phyloP scores from a whole-genome alignment of 1,140 invertebrate species.

The Melanaphis sacchari region DNA sequence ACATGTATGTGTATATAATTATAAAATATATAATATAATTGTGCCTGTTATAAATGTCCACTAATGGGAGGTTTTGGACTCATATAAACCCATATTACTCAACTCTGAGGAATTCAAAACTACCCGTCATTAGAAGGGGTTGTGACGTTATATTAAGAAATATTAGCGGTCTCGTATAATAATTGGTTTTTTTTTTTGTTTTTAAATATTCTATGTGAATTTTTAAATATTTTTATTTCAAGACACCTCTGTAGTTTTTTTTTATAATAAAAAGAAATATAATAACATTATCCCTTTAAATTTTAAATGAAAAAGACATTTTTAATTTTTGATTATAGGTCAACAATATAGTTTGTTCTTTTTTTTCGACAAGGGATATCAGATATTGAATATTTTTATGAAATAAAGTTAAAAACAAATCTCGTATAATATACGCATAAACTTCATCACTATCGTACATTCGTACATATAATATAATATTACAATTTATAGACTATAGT shows the following conservation, averaged over 20 bases:
- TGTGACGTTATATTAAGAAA: conserved; percentile 14
- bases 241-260: background rate
- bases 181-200: conserved; percentile 23
- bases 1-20: background rate
- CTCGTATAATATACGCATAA: too few species aligned
- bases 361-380: too few species aligned
- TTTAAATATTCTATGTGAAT: background rate
- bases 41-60: conserved; percentile 50
- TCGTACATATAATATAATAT: too few species aligned
- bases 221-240: background rate
- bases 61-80: conserved; percentile 39
- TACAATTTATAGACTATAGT: too few species aligned
- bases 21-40: conserved; percentile 36
- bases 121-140: conserved; percentile 48
- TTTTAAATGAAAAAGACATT: too few species aligned
- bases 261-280: background rate
- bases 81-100: conserved; percentile 38
- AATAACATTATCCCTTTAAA: background rate
- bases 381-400: too few species aligned
- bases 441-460: too few species aligned
- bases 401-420: too few species aligned
- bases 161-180: background rate
- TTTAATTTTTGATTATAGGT: too few species aligned
- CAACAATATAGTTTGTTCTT: too few species aligned
- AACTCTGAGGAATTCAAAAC: conserved; percentile 48